These are phyloP conservation scores for Notiomystis cincta DNA, from an alignment of 2,113 vertebrate genomes.

Conservation along the genomic window DNA sequence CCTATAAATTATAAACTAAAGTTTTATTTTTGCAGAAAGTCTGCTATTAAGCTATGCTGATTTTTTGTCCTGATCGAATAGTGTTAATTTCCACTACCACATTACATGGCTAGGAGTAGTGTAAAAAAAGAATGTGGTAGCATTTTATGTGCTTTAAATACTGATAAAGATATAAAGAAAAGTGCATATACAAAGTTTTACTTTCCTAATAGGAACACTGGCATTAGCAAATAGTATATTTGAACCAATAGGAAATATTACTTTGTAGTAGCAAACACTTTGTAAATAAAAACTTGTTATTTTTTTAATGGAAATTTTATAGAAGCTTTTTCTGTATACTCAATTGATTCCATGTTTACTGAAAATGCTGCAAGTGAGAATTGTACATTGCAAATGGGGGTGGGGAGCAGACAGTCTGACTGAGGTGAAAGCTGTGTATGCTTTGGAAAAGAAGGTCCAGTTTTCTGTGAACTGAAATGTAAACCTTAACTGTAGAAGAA, in stretches of 20 bases:
- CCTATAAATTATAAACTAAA: conserved; percentile 8
- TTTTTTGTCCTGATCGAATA: neutral
- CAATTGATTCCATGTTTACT: conserved; percentile 55
- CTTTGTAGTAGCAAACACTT: conserved; percentile 72
- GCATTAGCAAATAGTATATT: conserved; percentile 43
- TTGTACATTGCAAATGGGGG: neutral
- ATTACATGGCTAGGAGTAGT: neutral
- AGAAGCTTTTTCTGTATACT: conserved; percentile 76
- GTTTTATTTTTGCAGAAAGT: conserved; percentile 24
- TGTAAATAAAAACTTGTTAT: conserved; percentile 77
- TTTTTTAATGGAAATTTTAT: conserved; percentile 80
- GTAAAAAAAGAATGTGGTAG: neutral
- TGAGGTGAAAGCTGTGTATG: neutral
- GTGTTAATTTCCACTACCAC: conserved; percentile 32
- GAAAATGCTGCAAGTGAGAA: conserved; percentile 56
- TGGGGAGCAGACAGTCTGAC: neutral
- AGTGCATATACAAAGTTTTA: conserved; percentile 23
- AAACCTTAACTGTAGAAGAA: conserved; percentile 37
- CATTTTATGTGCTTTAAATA: conserved; percentile 19
- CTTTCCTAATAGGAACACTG: conserved; percentile 47
- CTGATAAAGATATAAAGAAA: neutral
- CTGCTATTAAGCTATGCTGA: conserved; percentile 6
- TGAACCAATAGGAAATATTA: conserved; percentile 55
- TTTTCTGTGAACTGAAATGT: neutral
- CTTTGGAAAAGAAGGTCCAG: neutral